Percentiles rank a stretch among this genome's conserved stretches.
These are phyloP conservation scores for Hydrochoerus hydrochaeris DNA, from an alignment of 2,113 vertebrate genomes.

Conservation along the genomic window DNA sequence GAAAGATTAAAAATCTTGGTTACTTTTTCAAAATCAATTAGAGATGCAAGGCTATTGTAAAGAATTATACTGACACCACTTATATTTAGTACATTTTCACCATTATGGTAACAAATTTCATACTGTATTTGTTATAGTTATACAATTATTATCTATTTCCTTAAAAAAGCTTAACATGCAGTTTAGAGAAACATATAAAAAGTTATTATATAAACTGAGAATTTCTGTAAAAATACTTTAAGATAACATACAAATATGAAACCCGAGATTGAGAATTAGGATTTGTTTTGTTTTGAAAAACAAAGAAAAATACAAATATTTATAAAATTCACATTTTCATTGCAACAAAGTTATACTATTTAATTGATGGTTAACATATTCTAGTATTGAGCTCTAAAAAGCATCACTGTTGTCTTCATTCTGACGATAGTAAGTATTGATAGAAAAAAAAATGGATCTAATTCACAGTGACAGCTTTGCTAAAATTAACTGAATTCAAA, in stretches of 20 bases:
- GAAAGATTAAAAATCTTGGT: not conserved
- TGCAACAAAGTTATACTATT: not conserved
- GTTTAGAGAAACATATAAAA: not conserved
- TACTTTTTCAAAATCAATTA: constrained; percentile 38
- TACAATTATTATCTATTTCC: not conserved
- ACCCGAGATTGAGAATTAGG: not conserved
- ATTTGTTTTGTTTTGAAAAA: not conserved
- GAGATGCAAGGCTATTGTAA: not conserved
- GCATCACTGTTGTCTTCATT: not conserved
- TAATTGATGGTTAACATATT: not conserved
- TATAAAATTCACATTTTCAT: not conserved
- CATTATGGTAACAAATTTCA: not conserved
- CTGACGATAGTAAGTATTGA: not conserved
- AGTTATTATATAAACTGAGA: not conserved
- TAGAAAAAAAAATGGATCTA: not conserved
- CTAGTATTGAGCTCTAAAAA: not conserved
- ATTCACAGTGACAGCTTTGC: not conserved
- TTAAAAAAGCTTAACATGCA: not conserved
- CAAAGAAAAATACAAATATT: not conserved
- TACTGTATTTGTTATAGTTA: not conserved
- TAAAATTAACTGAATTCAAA: not conserved
- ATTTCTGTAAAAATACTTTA: not conserved
- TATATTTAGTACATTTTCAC: not conserved
- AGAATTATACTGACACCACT: not conserved
- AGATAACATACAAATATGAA: not conserved